phyloP scores from a whole-genome alignment of 2,888 invertebrate species.

The Arrhopalites spinosus region DNA sequence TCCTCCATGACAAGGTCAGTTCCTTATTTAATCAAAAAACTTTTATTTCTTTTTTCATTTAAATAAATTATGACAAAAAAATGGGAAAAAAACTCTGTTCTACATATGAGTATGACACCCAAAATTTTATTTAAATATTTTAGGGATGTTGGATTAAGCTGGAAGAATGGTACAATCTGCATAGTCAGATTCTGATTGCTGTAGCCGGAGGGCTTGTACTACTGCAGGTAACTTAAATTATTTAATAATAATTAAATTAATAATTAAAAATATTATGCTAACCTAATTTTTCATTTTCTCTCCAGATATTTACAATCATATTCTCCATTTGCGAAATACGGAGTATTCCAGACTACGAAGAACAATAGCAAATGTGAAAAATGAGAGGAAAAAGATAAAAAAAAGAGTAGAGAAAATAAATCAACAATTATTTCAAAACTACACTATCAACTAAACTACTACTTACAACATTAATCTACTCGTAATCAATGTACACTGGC shows the following conservation, averaged over 20 bases:
- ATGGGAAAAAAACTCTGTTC: background rate
- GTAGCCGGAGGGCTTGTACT: slow-evolving; percentile 60
- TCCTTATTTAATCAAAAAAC: slow-evolving; percentile 1
- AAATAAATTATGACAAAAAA: background rate
- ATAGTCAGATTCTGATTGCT: slow-evolving; percentile 61
- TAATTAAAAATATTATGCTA: background rate
- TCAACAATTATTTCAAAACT: background rate
- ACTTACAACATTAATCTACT: no score
- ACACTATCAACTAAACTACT: background rate
- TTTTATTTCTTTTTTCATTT: slow-evolving; percentile 20
- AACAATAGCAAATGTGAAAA: slow-evolving; percentile 18
- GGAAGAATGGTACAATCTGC: slow-evolving; percentile 60
- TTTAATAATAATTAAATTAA: background rate
- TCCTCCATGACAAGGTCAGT: slow-evolving; percentile 59
- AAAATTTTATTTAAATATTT: slow-evolving; percentile 20
- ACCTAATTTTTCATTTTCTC: background rate
- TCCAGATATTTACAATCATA: slow-evolving; percentile 58
- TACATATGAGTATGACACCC: no score
- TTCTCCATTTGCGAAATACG: slow-evolving; percentile 59
- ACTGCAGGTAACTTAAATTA: slow-evolving; percentile 59
- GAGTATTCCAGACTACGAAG: slow-evolving; percentile 56
- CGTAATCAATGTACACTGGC: background rate
- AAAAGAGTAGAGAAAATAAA: background rate
- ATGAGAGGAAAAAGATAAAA: background rate
- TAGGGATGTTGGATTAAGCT: slow-evolving; percentile 63